A percentile compares a stretch with the other conserved stretches of the same genome.
Conservation (phyloP, 1,140 invertebrate genomes). For the Sarcophaga peregrina region DNA sequence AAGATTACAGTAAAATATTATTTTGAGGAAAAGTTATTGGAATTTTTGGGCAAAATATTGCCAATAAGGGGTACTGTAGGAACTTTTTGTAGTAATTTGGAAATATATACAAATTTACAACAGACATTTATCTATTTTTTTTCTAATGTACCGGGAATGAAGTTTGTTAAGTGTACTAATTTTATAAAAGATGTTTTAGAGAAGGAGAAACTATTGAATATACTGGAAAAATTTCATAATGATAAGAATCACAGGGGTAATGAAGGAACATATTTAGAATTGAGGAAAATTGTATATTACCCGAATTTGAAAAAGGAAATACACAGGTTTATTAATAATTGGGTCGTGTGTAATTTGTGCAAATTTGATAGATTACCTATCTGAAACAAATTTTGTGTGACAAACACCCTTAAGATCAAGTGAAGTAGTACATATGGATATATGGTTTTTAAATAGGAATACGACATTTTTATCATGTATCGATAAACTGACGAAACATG, state of each 20-base stretch:
- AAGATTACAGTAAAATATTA: no score
- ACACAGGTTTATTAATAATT: conserved; percentile 30
- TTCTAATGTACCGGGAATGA: background rate
- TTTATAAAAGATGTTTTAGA: conserved; percentile 3
- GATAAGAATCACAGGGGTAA: no score
- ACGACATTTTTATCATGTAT: no score
- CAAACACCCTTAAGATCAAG: conserved; percentile 19
- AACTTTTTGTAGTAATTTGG: background rate
- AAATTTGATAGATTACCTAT: conserved; percentile 38
- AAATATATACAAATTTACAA: background rate
- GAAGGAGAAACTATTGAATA: background rate
- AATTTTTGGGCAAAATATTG: no score
- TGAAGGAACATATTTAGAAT: no score
- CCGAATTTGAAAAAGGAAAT: conserved; percentile 4
- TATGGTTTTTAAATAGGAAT: conserved; percentile 3
- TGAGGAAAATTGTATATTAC: no score
- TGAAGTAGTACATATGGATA: conserved; percentile 39
- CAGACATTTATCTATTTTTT: background rate
- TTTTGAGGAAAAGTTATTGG: no score
- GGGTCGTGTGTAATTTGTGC: conserved; percentile 10
- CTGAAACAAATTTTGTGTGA: conserved; percentile 16
- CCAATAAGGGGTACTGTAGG: no score
- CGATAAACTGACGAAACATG: no score
- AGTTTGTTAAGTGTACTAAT: background rate
- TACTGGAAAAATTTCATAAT: no score